Evolutionary conservation across 1,140 invertebrate species (phyloP).

Genomic region (Drosophila pseudoobscura): DNA sequence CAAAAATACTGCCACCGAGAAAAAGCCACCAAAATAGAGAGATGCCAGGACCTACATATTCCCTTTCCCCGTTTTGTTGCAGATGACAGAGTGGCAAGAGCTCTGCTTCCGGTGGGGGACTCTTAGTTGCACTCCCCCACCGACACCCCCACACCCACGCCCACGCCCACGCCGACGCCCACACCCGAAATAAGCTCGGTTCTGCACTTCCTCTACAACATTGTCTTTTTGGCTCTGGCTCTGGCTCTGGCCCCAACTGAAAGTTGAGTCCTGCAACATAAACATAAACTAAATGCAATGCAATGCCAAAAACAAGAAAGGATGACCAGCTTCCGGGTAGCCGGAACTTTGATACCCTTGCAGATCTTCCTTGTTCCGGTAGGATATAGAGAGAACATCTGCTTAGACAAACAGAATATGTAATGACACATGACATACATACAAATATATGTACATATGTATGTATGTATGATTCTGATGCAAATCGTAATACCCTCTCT

Average conservation of each 20-base stretch:
- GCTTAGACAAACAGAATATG: too few species aligned
- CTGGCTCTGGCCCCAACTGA: slow-evolving; percentile 4
- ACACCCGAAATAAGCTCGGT: not conserved
- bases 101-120: slow-evolving; percentile 30
- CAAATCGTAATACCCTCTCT: too few species aligned
- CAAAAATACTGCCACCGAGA: slow-evolving; percentile 1
- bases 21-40: not conserved
- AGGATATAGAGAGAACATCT: too few species aligned
- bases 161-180: not conserved
- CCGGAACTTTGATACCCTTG: too few species aligned
- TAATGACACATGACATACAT: too few species aligned
- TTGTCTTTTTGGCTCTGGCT: slow-evolving; percentile 39
- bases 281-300: slow-evolving; percentile 41
- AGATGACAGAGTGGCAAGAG: slow-evolving; percentile 50
- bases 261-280: slow-evolving; percentile 12
- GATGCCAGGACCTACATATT: slow-evolving; percentile 25
- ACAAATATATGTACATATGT: too few species aligned
- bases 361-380: too few species aligned
- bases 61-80: slow-evolving; percentile 28
- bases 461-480: too few species aligned
- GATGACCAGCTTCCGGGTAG: too few species aligned
- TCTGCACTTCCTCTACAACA: slow-evolving; percentile 21
- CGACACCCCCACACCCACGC: slow-evolving; percentile 37
- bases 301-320: slow-evolving; percentile 48
- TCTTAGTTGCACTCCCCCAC: slow-evolving; percentile 38